A percentile compares a stretch with the other conserved stretches of the same genome.
These are phyloP conservation scores for Cheilosia scutellata DNA, from an alignment of 2,888 invertebrate genomes.

Conservation along the genomic window DNA sequence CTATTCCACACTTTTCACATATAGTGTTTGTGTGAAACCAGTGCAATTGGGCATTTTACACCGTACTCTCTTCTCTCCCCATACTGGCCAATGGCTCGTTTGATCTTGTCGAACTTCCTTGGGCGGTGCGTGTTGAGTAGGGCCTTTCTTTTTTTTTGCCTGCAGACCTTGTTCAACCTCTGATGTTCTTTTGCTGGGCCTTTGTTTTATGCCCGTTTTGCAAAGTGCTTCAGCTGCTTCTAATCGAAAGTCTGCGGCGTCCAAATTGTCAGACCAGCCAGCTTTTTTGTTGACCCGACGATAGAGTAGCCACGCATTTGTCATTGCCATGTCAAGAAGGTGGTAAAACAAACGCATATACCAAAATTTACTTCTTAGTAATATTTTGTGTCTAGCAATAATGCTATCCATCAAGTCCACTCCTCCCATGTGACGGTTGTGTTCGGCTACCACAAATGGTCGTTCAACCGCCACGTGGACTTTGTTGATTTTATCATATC, in stretches of 20 bases:
- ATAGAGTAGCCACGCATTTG: conserved; percentile 22
- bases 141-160: conserved; percentile 56
- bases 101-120: conserved; percentile 52
- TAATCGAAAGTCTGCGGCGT: conserved; percentile 24
- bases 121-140: conserved; percentile 57
- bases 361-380: conserved; percentile 11
- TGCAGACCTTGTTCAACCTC: conserved; percentile 74
- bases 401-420: conserved; percentile 15
- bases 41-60: conserved; percentile 52
- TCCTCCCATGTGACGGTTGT: conserved; percentile 14
- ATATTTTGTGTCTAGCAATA: conserved; percentile 6
- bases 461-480: neutral
- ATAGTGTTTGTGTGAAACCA: conserved; percentile 32
- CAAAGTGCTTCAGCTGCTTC: conserved; percentile 30
- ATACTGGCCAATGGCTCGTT: conserved; percentile 43
- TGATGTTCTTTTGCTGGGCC: conserved; percentile 6
- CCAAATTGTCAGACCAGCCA: neutral
- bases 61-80: conserved; percentile 40
- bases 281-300: conserved; percentile 16
- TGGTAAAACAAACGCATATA: conserved; percentile 16
- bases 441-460: conserved; percentile 2
- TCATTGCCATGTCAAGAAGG: conserved; percentile 14
- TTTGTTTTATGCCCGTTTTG: conserved; percentile 14
- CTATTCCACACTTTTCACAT: conserved; percentile 36
- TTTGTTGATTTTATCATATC: neutral